Conservation (phyloP, 2,888 invertebrate species). For the Agrochola litura region DNA sequence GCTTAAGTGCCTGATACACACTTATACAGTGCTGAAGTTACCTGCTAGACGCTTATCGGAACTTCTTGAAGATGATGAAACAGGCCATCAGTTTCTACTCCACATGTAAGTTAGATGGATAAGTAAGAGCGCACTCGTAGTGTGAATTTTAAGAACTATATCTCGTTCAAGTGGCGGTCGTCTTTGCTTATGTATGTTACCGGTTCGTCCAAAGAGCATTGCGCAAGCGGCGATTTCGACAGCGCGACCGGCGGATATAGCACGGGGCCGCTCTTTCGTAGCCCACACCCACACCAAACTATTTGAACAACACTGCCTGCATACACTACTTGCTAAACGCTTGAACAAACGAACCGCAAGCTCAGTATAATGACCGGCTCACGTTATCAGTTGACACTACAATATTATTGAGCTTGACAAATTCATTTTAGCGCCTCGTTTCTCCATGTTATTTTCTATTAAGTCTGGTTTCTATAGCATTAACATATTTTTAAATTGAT, state of each 20-base stretch:
- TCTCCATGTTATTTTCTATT: constrained; percentile 15
- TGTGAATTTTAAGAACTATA: constrained; percentile 71
- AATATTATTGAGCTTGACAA: constrained; percentile 58
- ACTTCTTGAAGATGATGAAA: neutral
- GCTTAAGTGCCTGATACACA: no score
- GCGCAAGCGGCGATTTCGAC: constrained; percentile 86
- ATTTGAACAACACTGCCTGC: constrained; percentile 82
- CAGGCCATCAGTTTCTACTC: neutral
- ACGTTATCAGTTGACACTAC: constrained; percentile 78
- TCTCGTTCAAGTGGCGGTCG: constrained; percentile 72
- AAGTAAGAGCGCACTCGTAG: constrained; percentile 55
- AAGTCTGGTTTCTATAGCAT: neutral
- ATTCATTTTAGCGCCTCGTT: constrained; percentile 55
- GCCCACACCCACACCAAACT: constrained; percentile 83
- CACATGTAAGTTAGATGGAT: constrained; percentile 3
- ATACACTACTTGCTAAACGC: constrained; percentile 81
- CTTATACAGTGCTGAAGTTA: neutral
- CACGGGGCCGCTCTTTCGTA: constrained; percentile 88
- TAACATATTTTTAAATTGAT: constrained; percentile 10
- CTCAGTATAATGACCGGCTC: constrained; percentile 74
- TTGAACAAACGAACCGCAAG: constrained; percentile 79
- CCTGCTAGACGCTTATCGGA: neutral
- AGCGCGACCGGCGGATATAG: constrained; percentile 84
- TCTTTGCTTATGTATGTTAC: constrained; percentile 78
- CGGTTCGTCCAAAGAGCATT: constrained; percentile 84